These are phyloP conservation scores for Gisinianus flammeolus DNA, from an alignment of 2,888 invertebrate species.

Conservation along the genomic window DNA sequence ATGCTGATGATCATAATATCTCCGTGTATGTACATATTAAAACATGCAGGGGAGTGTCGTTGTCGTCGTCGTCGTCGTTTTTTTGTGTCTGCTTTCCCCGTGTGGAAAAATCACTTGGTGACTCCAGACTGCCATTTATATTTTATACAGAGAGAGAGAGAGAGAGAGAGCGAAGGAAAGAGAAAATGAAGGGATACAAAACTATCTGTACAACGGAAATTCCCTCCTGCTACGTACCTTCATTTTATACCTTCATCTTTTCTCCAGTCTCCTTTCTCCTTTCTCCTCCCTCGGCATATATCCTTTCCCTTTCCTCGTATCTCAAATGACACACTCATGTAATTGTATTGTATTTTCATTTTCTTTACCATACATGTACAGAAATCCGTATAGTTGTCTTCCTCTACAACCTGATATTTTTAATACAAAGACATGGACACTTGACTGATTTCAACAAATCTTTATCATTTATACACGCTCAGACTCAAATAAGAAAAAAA, in stretches of 20 bases:
- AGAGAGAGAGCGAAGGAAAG: not conserved
- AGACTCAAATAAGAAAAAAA: too few relatives aligned
- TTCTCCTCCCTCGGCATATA: not conserved
- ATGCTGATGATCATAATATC: too few relatives aligned
- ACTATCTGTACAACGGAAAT: too few relatives aligned
- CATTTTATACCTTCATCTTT: not conserved
- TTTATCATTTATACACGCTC: not conserved
- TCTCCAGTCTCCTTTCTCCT: not conserved
- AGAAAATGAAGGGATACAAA: not conserved
- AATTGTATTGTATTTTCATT: not conserved
- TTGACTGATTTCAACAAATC: not conserved
- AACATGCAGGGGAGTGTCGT: too few relatives aligned
- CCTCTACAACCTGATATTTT: not conserved
- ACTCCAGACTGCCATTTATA: too few relatives aligned
- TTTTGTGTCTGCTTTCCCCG: too few relatives aligned
- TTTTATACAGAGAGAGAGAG: too few relatives aligned
- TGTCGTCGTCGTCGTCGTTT: too few relatives aligned
- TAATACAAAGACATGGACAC: not conserved
- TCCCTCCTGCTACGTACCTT: conserved; percentile 30
- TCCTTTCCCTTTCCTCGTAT: conserved; percentile 5
- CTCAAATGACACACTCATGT: not conserved
- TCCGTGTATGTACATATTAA: too few relatives aligned
- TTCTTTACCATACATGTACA: too few relatives aligned
- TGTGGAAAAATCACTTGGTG: too few relatives aligned
- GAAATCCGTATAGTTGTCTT: too few relatives aligned